Evolutionary conservation across 2,888 invertebrate species (phyloP), one percentile per base, ranked within the genome.

Genomic region (Arenicola marina): DNA sequence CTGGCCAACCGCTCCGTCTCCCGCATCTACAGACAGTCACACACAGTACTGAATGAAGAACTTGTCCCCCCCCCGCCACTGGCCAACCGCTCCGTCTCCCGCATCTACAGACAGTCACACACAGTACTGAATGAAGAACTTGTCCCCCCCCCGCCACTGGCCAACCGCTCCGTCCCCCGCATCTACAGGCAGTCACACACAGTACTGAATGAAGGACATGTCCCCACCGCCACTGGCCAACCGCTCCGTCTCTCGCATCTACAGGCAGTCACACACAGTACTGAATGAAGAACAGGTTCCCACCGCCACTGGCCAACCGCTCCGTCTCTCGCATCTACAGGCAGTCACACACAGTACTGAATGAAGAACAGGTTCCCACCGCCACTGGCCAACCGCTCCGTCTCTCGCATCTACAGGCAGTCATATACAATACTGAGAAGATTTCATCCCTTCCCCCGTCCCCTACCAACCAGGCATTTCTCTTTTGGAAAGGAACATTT

Each of bases 361-460:
- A n/a, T n/a, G n/a, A n/a, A n/a, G n/a, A n/a, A n/a, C n/a, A n/a
- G n/a, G n/a, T n/a, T n/a, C n/a, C n/a, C n/a, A n/a, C n/a, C n/a
- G n/a, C n/a, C n/a, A n/a, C n/a, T n/a, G n/a, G n/a, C n/a, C n/a
- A n/a, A n/a, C n/a, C n/a, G n/a, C n/a, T n/a, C n/a, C n/a, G n/a
- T n/a, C n/a, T n/a, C n/a, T n/a, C n/a, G n/a, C n/a, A n/a, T n/a
- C n/a, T n/a, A n/a, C n/a, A n/a, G n/a, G n/a, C n/a, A n/a, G n/a
- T n/a, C n/a, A n/a, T n/a, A n/a, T n/a, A n/a, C n/a, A n/a, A n/a
- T n/a, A n/a, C n/a, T n/a, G 99, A 99, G 84, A 98, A 97, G 87
- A 99, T 99, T 2, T 99, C 95, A 80, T 99, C n/a, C 99, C 1
- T n/a, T n/a, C 98, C 98, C 63, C 98, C 99, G 21, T 98, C 99